phyloP scores from a whole-genome alignment of 2,113 vertebrate genomes.

The Aplodontia rufa region DNA sequence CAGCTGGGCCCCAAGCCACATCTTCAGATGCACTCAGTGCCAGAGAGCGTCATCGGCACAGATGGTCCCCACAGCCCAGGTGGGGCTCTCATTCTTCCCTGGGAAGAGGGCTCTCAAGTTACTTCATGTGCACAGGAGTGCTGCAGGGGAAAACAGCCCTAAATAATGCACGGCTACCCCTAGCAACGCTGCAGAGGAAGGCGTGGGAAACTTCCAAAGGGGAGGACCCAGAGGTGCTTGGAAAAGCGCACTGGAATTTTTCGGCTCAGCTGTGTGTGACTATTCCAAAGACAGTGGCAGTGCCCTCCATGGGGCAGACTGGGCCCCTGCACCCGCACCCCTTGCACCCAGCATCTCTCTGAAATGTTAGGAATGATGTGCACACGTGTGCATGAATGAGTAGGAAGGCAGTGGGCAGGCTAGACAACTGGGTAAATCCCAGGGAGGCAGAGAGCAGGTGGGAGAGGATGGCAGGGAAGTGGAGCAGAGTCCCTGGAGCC shows the following conservation, averaged over 20 bases:
- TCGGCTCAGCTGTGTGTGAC: background rate
- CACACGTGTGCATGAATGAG: rapidly evolving
- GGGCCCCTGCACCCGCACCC: background rate
- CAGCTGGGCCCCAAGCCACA: background rate
- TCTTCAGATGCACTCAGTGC: background rate
- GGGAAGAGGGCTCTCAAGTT: background rate
- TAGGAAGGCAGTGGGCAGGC: background rate
- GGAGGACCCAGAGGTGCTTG: background rate
- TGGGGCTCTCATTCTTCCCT: background rate
- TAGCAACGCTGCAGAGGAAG: background rate
- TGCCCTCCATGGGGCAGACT: background rate
- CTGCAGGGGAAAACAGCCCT: background rate
- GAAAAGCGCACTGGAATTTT: background rate
- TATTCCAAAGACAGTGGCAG: background rate
- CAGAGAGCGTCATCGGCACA: background rate
- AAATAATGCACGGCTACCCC: background rate
- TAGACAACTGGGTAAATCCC: background rate
- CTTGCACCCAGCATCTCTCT: background rate
- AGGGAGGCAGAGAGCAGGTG: background rate
- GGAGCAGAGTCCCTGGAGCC: background rate
- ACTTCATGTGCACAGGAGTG: background rate
- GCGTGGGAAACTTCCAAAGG: background rate
- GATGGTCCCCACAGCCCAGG: background rate
- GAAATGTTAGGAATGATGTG: background rate
- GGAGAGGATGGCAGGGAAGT: background rate